Evolutionary conservation across 1,140 invertebrate species (phyloP), one percentile per base, ranked within the genome.

Genomic region (Anoplolepis gracilipes): DNA sequence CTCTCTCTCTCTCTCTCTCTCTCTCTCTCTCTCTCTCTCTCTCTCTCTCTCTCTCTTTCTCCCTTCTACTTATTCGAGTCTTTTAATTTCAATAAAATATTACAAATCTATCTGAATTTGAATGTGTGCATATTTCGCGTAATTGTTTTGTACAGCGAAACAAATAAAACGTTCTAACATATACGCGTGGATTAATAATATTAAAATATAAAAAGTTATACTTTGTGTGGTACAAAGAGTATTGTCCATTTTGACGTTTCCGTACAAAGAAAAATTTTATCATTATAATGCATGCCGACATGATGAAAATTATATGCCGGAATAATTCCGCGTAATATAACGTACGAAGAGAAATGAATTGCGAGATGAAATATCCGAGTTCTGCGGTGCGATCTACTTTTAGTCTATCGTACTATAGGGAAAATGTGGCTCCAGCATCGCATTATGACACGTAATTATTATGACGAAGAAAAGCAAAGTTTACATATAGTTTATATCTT

Each of bases 311-410:
- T 82, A 82, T 82, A 82, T 79, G 64, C 36, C 25, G 67, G 78
- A 73, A 82, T 82, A 82, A 82, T 82, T 82, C 42, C 53, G 55
- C 57, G 36, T 73, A 82, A 82, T 82, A 55, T 82, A 82, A 82
- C 59, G 78, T 46, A 73, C 67, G 67, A 73, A 46, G 78, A 59
- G 67, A 82, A 82, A 82, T 82, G 78, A 82, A 82, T 82, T 82
- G 67, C 67, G 78, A 82, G 78, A 82, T 73, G 78, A 81, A 81
- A 82, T 73, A 82, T 82, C 19, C 67, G 25, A 46, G 78, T 49
- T 49, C 28, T 42, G 42, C 28, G 39, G 53, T 67, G 72, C 67
- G 36, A 82, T 82, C 53, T 82, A 69, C 49, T 72, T 81, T 81
- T 30, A 42, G 25, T 73, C 59, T 72, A 13, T 13, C 78, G 53